Evolutionary conservation across 1,140 invertebrate species (phyloP), one percentile per base, ranked within the genome.

Genomic region (Macrocentrus cingulum): DNA sequence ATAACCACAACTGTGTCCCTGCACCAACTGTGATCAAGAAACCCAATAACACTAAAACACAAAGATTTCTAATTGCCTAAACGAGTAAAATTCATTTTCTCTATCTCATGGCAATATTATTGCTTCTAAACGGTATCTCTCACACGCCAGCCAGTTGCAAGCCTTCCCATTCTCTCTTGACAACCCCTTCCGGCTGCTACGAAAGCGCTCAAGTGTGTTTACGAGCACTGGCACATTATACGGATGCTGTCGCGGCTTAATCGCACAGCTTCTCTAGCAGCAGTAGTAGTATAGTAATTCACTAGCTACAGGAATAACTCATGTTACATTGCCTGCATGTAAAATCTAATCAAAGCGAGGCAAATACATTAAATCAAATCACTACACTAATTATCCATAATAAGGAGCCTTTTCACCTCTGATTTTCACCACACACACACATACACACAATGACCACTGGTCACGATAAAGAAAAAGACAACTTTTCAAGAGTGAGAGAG

Each of bases 161-260:
- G 19, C n/a, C 9, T 20, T 20, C 18, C 20, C 19, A 11, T 22
- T 20, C 20, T 44, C 18, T 5, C 20, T 7, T 19, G 15, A 39
- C 41, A 29, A 29, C 41, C 41, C 41, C 41, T 4, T 22, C 9
- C 50, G 56, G 58, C 53, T 44, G 36, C 48, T 46, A 63, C 61
- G 61, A 60, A 64, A 55, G 68, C 65, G 68, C 65, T 62, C 53
- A 60, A 66, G 65, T 66, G 52, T 64, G 70, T 72, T 72, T 72
- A 72, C 69, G 70, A 67, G 69, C 65, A 60, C 42, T 39, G 63
- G 56, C 52, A 64, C 54, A 68, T 68, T 72, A 68, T 66, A 70
- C 66, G 63, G 68, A 65, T 69, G 67, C 66, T 70, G 70, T 69
- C 66, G 65, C 60, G 52, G 66, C 66, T 68, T 69, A 72, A 72